phyloP scores from a whole-genome alignment of 2,888 invertebrate genomes.

The Gibbula magus region DNA sequence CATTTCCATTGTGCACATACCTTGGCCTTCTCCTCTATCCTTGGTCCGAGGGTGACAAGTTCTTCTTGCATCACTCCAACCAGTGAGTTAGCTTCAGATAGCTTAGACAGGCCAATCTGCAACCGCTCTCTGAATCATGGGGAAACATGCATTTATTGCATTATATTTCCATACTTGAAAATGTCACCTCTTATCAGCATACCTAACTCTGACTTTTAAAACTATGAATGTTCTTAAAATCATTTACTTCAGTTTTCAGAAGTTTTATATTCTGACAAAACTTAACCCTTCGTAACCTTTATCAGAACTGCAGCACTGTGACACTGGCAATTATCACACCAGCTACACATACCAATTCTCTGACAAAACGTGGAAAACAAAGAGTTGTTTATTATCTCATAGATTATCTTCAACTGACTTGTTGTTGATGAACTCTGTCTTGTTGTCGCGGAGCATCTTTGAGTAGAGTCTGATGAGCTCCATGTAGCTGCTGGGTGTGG shows the following conservation, averaged over 20 bases:
- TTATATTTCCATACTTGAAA: not conserved
- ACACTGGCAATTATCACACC: too few species aligned
- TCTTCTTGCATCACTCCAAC: slow-evolving; percentile 74
- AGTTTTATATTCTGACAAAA: too few species aligned
- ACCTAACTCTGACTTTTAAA: not conserved
- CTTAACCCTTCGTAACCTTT: too few species aligned
- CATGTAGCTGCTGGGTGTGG: slow-evolving; percentile 74
- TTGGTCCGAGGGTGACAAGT: slow-evolving; percentile 70
- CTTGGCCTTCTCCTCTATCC: slow-evolving; percentile 72
- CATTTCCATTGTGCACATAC: slow-evolving; percentile 46
- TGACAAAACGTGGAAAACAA: too few species aligned
- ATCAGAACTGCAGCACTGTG: too few species aligned
- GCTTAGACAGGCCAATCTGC: slow-evolving; percentile 68
- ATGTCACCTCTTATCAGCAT: not conserved
- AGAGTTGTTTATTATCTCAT: too few species aligned
- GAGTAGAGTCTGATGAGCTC: slow-evolving; percentile 73
- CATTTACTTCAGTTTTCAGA: too few species aligned
- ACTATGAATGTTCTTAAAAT: not conserved
- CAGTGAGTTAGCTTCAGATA: slow-evolving; percentile 72
- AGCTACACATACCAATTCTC: too few species aligned
- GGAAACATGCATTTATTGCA: too few species aligned
- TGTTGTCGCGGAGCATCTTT: slow-evolving; percentile 69
- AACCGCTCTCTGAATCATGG: slow-evolving; percentile 65
- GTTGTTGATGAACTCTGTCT: slow-evolving; percentile 67
- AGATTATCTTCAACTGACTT: slow-evolving; percentile 50